These are phyloP conservation scores for Aphelenchoides bicaudatus DNA, from an alignment of 2,888 invertebrate genomes.

Conservation along the genomic window DNA sequence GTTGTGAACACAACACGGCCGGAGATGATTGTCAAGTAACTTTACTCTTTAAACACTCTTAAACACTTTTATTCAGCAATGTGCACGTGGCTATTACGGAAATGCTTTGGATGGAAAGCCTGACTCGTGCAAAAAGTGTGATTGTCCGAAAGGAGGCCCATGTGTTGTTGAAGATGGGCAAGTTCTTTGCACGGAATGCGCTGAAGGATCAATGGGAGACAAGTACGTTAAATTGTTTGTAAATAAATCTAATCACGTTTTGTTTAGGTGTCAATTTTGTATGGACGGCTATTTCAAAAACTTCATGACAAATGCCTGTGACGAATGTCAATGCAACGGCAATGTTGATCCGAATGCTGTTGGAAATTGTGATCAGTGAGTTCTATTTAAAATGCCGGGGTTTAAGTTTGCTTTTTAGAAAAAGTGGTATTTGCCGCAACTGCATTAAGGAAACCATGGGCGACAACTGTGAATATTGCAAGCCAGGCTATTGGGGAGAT, in stretches of 20 bases:
- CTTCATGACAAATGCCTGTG: conserved; percentile 67
- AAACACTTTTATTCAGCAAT: conserved; percentile 89
- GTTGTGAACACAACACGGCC: conserved; percentile 90
- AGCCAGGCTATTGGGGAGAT: conserved; percentile 87
- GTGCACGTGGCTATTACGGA: conserved; percentile 89
- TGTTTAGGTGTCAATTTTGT: conserved; percentile 76
- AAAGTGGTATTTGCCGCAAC: conserved; percentile 76
- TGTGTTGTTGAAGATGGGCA: conserved; percentile 78
- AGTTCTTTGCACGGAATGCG: conserved; percentile 84
- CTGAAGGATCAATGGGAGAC: conserved; percentile 75
- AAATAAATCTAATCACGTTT: conserved; percentile 14
- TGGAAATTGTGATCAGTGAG: conserved; percentile 78
- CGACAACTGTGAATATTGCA: conserved; percentile 82
- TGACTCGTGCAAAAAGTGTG: conserved; percentile 70
- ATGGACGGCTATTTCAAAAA: conserved; percentile 92
- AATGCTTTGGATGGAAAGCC: conserved; percentile 74
- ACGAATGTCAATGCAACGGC: conserved; percentile 65
- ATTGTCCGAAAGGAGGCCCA: conserved; percentile 85
- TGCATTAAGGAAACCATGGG: conserved; percentile 94
- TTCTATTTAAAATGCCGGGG: background rate
- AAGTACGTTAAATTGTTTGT: conserved; percentile 21
- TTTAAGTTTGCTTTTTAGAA: background rate
- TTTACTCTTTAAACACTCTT: too few species aligned
- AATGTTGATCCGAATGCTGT: conserved; percentile 82
- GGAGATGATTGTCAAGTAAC: too few species aligned